A percentile compares a stretch with the other conserved stretches of the same genome.
phyloP scores from a whole-genome alignment of 2,888 invertebrate species.

The Aplocera efformata region DNA sequence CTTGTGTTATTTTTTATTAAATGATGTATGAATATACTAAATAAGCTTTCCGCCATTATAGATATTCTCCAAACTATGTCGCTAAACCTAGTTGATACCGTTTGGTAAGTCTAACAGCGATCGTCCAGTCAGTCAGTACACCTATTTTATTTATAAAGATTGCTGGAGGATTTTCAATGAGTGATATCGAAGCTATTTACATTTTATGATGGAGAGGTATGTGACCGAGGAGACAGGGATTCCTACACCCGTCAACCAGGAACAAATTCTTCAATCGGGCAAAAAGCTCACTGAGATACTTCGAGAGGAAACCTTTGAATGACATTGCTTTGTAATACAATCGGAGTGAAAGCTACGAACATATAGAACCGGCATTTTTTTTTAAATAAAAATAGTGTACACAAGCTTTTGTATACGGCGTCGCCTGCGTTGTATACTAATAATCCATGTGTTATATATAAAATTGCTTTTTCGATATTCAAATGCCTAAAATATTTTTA shows the following conservation, averaged over 20 bases:
- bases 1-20: too few relatives aligned
- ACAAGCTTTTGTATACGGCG: too few relatives aligned
- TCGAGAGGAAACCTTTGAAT: conserved; percentile 66
- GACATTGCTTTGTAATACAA: conserved; percentile 53
- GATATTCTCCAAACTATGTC: too few relatives aligned
- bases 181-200: conserved; percentile 59
- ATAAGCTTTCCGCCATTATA: too few relatives aligned
- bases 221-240: conserved; percentile 53
- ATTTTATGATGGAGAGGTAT: conserved; percentile 72
- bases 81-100: too few relatives aligned
- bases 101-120: too few relatives aligned
- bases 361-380: conserved; percentile 28
- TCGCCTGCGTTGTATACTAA: too few relatives aligned
- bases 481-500: too few relatives aligned
- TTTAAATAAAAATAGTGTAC: conserved; percentile 9
- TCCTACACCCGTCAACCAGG: conserved; percentile 66
- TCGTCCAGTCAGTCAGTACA: too few relatives aligned
- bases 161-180: conserved; percentile 56
- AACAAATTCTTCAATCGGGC: conserved; percentile 63
- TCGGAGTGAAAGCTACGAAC: conserved; percentile 29
- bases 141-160: conserved; percentile 28
- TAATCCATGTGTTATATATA: too few relatives aligned
- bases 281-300: conserved; percentile 52
- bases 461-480: too few relatives aligned
- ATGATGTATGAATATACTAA: too few relatives aligned